These are phyloP conservation scores for Bucorvus abyssinicus DNA, from an alignment of 2,797 vertebrate genomes.

Conservation along the genomic window DNA sequence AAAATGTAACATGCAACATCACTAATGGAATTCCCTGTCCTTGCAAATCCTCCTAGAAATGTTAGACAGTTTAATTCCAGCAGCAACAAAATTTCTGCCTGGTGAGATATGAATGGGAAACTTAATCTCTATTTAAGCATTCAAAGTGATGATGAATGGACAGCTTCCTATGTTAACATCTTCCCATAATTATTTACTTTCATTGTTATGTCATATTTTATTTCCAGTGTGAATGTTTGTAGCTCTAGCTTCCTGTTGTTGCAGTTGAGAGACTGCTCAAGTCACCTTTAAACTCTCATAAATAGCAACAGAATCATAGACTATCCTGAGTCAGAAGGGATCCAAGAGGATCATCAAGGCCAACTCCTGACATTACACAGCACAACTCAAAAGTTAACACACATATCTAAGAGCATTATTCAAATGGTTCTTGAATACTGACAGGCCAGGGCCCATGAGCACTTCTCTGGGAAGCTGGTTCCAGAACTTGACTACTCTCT, in stretches of 20 bases:
- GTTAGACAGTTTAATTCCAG: not conserved
- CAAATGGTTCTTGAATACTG: no score
- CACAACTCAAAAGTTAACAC: no score
- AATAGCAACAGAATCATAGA: not conserved
- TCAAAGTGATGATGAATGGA: not conserved
- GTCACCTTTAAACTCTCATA: not conserved
- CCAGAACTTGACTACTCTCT: not conserved
- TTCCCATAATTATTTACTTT: not conserved
- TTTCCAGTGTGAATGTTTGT: not conserved
- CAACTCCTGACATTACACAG: no score
- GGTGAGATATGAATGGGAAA: not conserved
- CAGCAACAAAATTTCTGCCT: not conserved
- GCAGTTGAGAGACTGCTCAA: not conserved
- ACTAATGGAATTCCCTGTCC: not conserved
- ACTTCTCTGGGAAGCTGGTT: no score
- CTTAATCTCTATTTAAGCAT: not conserved
- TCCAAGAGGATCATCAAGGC: no score
- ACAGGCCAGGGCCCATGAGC: no score
- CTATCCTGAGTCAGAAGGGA: no score
- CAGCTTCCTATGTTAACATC: not conserved
- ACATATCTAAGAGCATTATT: no score
- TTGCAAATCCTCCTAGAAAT: not conserved
- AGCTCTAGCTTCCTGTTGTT: not conserved
- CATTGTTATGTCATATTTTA: not conserved
- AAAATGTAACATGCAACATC: not conserved